These are phyloP conservation scores for Turdus rufiventris DNA, from an alignment of 2,113 vertebrate species.

Conservation along the genomic window DNA sequence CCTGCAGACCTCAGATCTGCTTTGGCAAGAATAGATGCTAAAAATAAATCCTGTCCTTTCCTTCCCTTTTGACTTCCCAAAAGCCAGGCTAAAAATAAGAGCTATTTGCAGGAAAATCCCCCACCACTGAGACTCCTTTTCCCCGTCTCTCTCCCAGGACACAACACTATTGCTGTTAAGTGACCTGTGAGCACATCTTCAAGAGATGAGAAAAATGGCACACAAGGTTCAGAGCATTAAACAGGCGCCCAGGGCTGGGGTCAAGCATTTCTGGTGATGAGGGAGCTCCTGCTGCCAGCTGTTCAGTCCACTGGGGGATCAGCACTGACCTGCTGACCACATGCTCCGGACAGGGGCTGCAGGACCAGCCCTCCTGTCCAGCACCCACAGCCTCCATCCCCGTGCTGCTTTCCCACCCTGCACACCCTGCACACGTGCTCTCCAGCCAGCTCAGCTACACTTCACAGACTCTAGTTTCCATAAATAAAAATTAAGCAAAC, in stretches of 20 bases:
- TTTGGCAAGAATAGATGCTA: neutral
- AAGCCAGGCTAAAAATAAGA: conserved; percentile 26
- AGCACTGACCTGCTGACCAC: neutral
- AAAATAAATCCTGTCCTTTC: neutral
- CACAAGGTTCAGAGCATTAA: conserved; percentile 33
- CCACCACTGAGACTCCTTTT: neutral
- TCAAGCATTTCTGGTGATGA: conserved; percentile 3
- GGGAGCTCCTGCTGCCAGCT: neutral
- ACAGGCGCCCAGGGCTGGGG: conserved; percentile 49
- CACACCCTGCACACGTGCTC: neutral
- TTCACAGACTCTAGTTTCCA: conserved; percentile 41
- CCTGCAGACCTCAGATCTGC: neutral
- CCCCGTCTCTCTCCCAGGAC: neutral
- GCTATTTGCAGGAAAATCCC: conserved; percentile 19
- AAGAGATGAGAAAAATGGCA: neutral
- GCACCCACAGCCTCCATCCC: neutral
- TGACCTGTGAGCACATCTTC: neutral
- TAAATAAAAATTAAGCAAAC: conserved; percentile 71
- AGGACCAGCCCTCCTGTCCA: neutral
- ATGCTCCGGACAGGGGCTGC: neutral
- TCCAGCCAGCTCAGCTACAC: conserved; percentile 8
- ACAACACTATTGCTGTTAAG: neutral
- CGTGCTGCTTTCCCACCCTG: neutral
- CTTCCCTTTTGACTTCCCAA: neutral
- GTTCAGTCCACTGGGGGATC: neutral